phyloP scores from a whole-genome alignment of 2,797 vertebrate species.

The Galago senegalensis region DNA sequence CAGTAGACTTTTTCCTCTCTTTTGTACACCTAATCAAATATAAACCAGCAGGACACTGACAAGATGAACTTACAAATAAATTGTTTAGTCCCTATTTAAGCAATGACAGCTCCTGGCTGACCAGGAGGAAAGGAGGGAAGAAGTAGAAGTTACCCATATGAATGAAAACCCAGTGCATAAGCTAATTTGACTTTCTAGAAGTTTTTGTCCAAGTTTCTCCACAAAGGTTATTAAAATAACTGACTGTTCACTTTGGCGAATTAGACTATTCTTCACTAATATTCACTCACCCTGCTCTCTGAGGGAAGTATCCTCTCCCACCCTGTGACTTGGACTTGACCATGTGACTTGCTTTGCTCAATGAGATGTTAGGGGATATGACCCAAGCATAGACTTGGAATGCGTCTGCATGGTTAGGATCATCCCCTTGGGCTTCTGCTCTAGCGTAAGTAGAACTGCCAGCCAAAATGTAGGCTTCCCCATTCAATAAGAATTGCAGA shows the following conservation, averaged over 20 bases:
- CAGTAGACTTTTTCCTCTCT: neutral
- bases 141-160: neutral
- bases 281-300: neutral
- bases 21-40: slow-evolving; percentile 1
- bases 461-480: neutral
- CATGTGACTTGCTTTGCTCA: neutral
- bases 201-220: neutral
- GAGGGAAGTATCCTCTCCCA: neutral
- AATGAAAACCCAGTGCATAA: neutral
- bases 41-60: neutral
- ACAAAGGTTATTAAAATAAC: neutral
- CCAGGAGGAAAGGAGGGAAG: neutral
- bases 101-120: neutral
- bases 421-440: neutral
- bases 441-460: neutral
- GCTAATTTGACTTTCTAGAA: slow-evolving; percentile 6
- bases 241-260: neutral
- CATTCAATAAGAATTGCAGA: neutral
- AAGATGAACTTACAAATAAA: neutral
- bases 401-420: too few relatives aligned
- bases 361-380: neutral
- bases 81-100: neutral
- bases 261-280: neutral
- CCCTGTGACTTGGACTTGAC: neutral
- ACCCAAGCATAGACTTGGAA: neutral